Conservation (phyloP, 2,888 invertebrate genomes). For the Rhodophaea formosa region DNA sequence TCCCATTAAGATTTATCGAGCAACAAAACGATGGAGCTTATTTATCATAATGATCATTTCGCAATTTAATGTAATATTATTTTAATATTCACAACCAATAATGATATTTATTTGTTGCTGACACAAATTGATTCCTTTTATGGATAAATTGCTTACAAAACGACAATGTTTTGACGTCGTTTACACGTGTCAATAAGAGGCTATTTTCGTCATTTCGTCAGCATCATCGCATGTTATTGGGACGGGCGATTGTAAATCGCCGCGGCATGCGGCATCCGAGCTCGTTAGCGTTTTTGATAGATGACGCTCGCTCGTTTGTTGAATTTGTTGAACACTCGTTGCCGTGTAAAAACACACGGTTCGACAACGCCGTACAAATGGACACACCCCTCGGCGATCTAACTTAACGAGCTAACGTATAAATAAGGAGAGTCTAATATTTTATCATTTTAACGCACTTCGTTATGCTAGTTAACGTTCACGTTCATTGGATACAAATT, state of each 20-base stretch:
- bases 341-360: slow-evolving; percentile 74
- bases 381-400: slow-evolving; percentile 76
- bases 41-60: not conserved
- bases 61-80: not conserved
- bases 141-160: slow-evolving; percentile 30
- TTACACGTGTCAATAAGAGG: slow-evolving; percentile 48
- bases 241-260: slow-evolving; percentile 70
- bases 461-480: slow-evolving; percentile 42
- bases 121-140: slow-evolving; percentile 27
- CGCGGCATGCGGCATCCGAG: slow-evolving; percentile 61
- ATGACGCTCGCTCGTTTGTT: slow-evolving; percentile 77
- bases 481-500: slow-evolving; percentile 38
- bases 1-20: not conserved
- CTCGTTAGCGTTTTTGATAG: slow-evolving; percentile 80
- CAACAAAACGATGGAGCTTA: not conserved
- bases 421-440: slow-evolving; percentile 72
- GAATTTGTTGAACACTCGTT: slow-evolving; percentile 74
- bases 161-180: slow-evolving; percentile 51
- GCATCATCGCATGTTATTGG: slow-evolving; percentile 71
- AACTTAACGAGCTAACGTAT: slow-evolving; percentile 77
- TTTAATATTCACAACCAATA: not conserved
- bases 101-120: slow-evolving; percentile 10
- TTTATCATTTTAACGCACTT: slow-evolving; percentile 60
- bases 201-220: slow-evolving; percentile 55
- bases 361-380: slow-evolving; percentile 77